Percentiles rank a stretch among this genome's conserved stretches.
Evolutionary conservation across 2,113 vertebrate species (phyloP).

Genomic region (Cariama cristata): DNA sequence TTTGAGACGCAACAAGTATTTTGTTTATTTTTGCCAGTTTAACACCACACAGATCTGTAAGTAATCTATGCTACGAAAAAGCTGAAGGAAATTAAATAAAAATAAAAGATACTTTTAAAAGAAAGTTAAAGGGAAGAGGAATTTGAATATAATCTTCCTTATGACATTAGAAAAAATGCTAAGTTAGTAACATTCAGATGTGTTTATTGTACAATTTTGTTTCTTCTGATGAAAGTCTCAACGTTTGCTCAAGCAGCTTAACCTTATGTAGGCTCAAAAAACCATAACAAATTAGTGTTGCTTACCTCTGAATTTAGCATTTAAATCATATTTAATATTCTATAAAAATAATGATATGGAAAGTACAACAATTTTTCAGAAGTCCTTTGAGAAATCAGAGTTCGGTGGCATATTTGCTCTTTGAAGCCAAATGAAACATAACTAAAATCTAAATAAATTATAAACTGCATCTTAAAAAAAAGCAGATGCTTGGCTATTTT

Average conservation of each 20-base stretch:
- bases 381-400: not conserved
- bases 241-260: not conserved
- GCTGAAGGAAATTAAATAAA: not conserved
- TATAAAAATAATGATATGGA: not conserved
- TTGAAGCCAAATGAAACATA: not conserved
- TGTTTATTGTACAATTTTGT: not conserved
- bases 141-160: not conserved
- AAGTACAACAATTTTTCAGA: not conserved
- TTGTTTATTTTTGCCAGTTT: not conserved
- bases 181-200: not conserved
- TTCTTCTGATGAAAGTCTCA: not conserved
- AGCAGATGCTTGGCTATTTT: not conserved
- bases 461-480: not conserved
- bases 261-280: not conserved
- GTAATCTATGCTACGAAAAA: not conserved
- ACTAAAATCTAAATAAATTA: not conserved
- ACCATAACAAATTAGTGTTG: not conserved
- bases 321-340: not conserved
- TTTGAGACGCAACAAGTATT: constrained; percentile 54
- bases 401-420: not conserved
- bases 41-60: not conserved
- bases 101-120: not conserved
- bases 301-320: not conserved
- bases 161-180: not conserved
- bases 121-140: not conserved